Evolutionary conservation across 2,888 invertebrate species (phyloP).

Genomic region (Drosophila eohydei): DNA sequence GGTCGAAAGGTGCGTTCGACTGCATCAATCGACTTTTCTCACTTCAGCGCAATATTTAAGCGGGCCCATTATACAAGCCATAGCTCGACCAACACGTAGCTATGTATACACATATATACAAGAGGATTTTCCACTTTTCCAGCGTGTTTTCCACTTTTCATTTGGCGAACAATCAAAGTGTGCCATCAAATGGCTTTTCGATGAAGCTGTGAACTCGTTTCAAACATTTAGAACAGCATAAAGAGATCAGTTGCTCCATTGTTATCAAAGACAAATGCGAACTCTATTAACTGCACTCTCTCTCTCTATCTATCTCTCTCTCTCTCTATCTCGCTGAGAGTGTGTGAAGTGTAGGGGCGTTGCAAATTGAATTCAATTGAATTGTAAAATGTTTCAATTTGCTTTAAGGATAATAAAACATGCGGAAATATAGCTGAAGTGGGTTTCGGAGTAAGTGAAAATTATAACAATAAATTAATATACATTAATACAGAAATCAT

Average conservation of each 20-base stretch:
- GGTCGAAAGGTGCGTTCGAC: conserved; percentile 72
- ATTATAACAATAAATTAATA: neutral
- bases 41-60: conserved; percentile 55
- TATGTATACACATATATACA: conserved; percentile 29
- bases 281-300: conserved; percentile 45
- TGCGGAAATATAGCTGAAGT: neutral
- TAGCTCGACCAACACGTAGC: conserved; percentile 39
- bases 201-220: conserved; percentile 15
- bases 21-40: conserved; percentile 59
- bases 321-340: neutral
- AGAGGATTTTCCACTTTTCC: conserved; percentile 53
- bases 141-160: conserved; percentile 20
- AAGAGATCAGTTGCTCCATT: conserved; percentile 42
- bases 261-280: conserved; percentile 9
- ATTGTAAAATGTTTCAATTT: conserved; percentile 25
- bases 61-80: conserved; percentile 63
- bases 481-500: neutral
- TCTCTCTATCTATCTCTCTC: neutral
- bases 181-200: conserved; percentile 64
- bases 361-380: conserved; percentile 14
- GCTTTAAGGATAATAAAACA: neutral
- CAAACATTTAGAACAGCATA: neutral
- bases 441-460: neutral
- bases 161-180: conserved; percentile 43
- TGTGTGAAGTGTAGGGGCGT: conserved; percentile 46